A percentile compares a stretch with the other conserved stretches of the same genome.
phyloP scores from a whole-genome alignment of 2,113 vertebrate genomes.

The Brachyhypopomus gauderio region DNA sequence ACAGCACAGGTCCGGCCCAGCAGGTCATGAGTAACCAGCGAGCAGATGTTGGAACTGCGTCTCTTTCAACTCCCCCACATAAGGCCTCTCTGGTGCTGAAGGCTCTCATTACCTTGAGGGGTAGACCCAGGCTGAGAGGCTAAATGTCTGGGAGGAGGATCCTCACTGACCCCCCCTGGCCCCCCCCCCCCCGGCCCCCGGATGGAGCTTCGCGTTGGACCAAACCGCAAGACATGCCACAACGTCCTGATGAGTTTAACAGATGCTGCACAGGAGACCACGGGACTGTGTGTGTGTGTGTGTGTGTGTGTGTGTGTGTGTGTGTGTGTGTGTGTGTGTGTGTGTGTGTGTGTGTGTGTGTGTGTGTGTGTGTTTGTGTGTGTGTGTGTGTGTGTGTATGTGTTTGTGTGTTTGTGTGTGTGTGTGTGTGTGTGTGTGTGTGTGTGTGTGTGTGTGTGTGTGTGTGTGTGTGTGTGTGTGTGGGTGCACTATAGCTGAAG shows the following conservation, averaged over 20 bases:
- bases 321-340: neutral
- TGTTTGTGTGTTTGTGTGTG: no score
- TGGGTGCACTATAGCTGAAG: neutral
- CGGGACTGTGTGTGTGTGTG: conserved; percentile 6
- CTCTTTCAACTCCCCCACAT: conserved; percentile 6
- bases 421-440: conserved; percentile 4
- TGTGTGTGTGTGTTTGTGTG: conserved; percentile 3
- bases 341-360: no score
- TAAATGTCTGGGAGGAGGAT: conserved; percentile 47
- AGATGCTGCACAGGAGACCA: conserved; percentile 44
- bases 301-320: neutral
- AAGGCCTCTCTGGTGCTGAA: conserved; percentile 37
- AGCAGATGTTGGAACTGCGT: neutral
- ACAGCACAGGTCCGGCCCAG: neutral
- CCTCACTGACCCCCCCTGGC: conserved; percentile 50
- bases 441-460: neutral
- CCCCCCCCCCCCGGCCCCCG: conserved; percentile 43
- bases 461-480: neutral
- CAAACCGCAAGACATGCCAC: conserved; percentile 37
- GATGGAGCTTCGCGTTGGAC: conserved; percentile 37
- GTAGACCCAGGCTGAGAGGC: conserved; percentile 31
- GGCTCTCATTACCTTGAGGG: conserved; percentile 34
- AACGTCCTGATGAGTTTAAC: conserved; percentile 48
- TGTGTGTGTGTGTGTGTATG: conserved; percentile 1
- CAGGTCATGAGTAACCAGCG: conserved; percentile 4